Percentiles rank a stretch among this genome's conserved stretches.
Evolutionary conservation across 2,797 vertebrate species (phyloP).

Genomic region (Crocidura indochinensis): DNA sequence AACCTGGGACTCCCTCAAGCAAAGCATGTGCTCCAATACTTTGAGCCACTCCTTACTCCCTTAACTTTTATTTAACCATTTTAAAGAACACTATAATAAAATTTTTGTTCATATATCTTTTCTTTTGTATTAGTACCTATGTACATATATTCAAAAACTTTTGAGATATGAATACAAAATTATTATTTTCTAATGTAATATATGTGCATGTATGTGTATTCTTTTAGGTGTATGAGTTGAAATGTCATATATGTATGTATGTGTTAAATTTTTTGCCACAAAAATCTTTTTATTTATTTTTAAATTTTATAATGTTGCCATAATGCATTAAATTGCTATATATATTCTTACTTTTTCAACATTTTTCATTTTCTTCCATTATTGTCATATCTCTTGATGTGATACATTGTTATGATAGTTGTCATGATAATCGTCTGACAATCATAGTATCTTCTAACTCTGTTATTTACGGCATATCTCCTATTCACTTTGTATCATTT

Average conservation of each 20-base stretch:
- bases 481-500: background rate
- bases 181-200: conserved; percentile 2
- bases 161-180: background rate
- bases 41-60: too few species aligned
- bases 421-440: background rate
- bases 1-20: too few species aligned
- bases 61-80: too few species aligned
- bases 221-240: background rate
- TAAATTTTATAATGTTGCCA: background rate
- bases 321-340: background rate
- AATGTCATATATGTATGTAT: background rate
- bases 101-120: conserved; percentile 28
- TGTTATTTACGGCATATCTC: background rate
- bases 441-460: background rate
- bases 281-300: conserved; percentile 8
- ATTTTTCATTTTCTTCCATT: background rate
- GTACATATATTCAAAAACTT: conserved; percentile 33
- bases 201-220: background rate
- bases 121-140: conserved; percentile 36
- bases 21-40: too few species aligned
- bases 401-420: too few species aligned
- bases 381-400: background rate
- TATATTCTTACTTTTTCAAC: background rate
- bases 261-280: conserved; percentile 18
- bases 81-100: too few species aligned